phyloP scores from a whole-genome alignment of 2,797 vertebrate genomes.

The Ptychobarbus kaznakovi region DNA sequence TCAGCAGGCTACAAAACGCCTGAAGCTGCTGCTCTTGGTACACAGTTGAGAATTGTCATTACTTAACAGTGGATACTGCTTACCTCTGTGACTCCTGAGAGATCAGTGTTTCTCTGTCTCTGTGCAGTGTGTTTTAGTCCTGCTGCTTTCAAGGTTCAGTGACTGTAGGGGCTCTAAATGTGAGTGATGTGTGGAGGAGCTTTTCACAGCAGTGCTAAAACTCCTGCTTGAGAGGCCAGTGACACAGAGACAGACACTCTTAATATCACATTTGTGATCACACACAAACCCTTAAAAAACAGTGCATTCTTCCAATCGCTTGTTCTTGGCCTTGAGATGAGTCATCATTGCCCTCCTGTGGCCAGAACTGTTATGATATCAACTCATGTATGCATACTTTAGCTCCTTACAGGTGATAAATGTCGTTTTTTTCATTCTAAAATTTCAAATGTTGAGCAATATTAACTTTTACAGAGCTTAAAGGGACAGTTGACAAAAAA shows the following conservation, averaged over 20 bases:
- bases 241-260: background rate
- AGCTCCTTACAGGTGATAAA: background rate
- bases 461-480: background rate
- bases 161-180: constrained; percentile 32
- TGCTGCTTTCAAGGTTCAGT: constrained; percentile 35
- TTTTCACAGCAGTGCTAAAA: constrained; percentile 38
- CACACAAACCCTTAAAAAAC: background rate
- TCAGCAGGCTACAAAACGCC: background rate
- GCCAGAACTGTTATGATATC: constrained; percentile 43
- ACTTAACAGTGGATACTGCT: constrained; percentile 20
- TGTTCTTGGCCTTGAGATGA: constrained; percentile 53
- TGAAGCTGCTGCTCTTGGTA: constrained; percentile 5
- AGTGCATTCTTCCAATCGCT: background rate
- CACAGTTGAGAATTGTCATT: background rate
- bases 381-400: background rate
- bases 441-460: background rate
- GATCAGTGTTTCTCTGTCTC: constrained; percentile 15
- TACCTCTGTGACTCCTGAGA: constrained; percentile 10
- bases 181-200: constrained; percentile 46
- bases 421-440: background rate
- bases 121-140: constrained; percentile 25
- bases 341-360: constrained; percentile 82
- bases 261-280: constrained; percentile 6
- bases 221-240: constrained; percentile 21
- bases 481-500: background rate